Evolutionary conservation across 2,113 vertebrate genomes (phyloP).

Genomic region (Oxygymnocypris stewartii): DNA sequence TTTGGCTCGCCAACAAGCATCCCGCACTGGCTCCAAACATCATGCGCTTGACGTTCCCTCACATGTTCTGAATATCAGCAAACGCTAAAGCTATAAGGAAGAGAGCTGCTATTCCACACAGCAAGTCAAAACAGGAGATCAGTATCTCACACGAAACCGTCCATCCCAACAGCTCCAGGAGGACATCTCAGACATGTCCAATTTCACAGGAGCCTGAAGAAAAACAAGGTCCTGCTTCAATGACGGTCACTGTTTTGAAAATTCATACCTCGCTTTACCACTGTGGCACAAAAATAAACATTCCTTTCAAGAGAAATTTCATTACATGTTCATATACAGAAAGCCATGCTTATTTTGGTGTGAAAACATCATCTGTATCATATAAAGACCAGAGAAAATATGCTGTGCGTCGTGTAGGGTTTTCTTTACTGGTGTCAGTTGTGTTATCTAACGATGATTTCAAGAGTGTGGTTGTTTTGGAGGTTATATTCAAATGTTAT

Average conservation of each 20-base stretch:
- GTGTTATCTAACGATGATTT: neutral
- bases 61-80: constrained; percentile 21
- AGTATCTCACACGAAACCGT: neutral
- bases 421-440: neutral
- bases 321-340: neutral
- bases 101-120: neutral
- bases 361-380: neutral
- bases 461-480: neutral
- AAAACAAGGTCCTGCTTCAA: neutral
- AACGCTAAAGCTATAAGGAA: neutral
- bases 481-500: neutral
- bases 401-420: neutral
- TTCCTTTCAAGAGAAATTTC: neutral
- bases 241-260: neutral
- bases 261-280: neutral
- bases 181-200: neutral
- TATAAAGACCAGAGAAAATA: neutral
- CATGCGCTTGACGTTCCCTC: neutral
- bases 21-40: neutral
- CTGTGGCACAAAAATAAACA: constrained; percentile 21
- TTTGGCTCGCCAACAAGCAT: neutral
- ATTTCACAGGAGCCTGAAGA: neutral
- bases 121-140: neutral
- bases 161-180: neutral
- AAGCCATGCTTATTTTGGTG: neutral